Base-by-base conservation (phyloP, 2,113 vertebrate genomes). In the Cichladusa arquata region DNA sequence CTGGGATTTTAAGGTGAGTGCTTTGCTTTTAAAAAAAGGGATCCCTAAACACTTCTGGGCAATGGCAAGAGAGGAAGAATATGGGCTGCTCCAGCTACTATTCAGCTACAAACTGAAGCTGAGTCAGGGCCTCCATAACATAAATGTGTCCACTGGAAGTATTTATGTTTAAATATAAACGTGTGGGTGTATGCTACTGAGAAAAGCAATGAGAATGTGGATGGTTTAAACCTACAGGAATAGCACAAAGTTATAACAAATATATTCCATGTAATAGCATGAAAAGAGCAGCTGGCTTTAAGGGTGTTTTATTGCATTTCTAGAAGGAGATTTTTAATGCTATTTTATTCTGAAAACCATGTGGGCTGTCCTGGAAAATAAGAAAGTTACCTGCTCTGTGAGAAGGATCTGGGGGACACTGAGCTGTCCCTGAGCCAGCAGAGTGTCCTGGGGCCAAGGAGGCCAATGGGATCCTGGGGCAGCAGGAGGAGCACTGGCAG, bases 121-220 rank as follows among this genome's bases (percentile, higher is more conserved):
- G 38, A 25, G 16, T 11, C 6, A 24, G 13, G 26, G 6, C 24
- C 26, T 66, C 12, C 20, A 44, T 40, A 12, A 17, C 16, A 12
- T 14, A 5, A 24, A 2, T 15, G 1, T 25, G 4, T 48, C 5
- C 57, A 18, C 3, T 60, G 56, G 24, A 18, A 54, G 2, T 47
- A 45, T 25, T 29, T 19, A 4, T 29, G 4, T 57, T 9, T 23
- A 57, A 66, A 71, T 51, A 29, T 11, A 56, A 42, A 34, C 7
- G 4, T 19, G 16, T 45, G 19, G 24, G 9, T 19, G 11, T 22
- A 3, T 20, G 10, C 38, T 64, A 14, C 38, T 44, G 50, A 50
- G 22, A 53, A 51, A 45, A 70, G 25, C 10, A 23, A 6, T 29
- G 15, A 42, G 54, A 73, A 62, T 36, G 11, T 1, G 17, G 58